These are phyloP conservation scores for Oscheius sp. DNA, from an alignment of 1,140 invertebrate species.

Conservation along the genomic window DNA sequence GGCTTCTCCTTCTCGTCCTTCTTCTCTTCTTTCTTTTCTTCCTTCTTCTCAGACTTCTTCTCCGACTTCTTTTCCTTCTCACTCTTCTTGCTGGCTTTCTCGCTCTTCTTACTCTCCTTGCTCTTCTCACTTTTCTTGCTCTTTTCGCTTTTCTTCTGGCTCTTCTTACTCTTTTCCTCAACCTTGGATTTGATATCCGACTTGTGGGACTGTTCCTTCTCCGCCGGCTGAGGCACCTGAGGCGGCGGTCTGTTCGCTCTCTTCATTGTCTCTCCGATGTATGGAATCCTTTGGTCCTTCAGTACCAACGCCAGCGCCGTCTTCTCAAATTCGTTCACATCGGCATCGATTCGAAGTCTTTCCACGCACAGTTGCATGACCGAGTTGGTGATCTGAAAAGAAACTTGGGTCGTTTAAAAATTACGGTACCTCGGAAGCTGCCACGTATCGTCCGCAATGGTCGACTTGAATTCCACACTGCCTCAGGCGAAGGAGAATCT, in stretches of 20 bases:
- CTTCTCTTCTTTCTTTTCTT: background rate
- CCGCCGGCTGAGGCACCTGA: no score
- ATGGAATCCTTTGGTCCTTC: background rate
- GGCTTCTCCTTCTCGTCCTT: background rate
- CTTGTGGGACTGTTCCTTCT: background rate
- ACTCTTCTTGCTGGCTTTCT: background rate
- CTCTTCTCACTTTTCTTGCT: constrained; percentile 2
- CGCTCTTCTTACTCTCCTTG: background rate
- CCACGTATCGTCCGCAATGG: no score
- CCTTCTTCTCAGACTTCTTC: constrained; percentile 13
- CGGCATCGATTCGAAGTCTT: background rate
- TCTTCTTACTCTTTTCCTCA: background rate
- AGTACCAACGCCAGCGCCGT: background rate
- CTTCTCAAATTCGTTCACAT: constrained; percentile 7
- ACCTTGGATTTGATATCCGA: background rate
- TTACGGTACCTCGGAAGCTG: no score
- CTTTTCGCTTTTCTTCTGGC: background rate
- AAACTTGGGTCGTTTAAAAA: no score
- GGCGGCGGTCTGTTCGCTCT: background rate
- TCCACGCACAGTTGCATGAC: background rate
- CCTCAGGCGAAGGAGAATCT: no score
- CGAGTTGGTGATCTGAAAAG: background rate
- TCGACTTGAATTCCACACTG: no score
- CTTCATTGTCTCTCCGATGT: background rate
- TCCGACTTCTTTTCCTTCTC: constrained; percentile 17